Evolutionary conservation across 2,113 vertebrate genomes (phyloP).

Genomic region (Vicugna pacos): DNA sequence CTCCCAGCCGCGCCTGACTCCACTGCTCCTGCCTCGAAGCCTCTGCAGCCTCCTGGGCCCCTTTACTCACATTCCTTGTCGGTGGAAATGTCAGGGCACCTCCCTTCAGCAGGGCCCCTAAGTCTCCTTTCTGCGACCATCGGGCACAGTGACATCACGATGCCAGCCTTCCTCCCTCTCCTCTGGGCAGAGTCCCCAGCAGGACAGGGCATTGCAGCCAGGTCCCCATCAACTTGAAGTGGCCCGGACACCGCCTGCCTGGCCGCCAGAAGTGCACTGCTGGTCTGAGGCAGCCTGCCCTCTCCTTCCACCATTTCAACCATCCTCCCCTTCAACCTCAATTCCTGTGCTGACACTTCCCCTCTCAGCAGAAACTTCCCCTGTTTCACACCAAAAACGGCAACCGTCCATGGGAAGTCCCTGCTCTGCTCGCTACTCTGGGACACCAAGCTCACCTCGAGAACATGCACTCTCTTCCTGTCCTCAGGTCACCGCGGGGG

Average conservation of each 20-base stretch:
- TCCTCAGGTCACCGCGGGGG: not conserved
- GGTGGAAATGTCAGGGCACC: too few species aligned
- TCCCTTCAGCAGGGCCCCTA: fast-evolving
- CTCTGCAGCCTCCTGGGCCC: not conserved
- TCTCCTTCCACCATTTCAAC: not conserved
- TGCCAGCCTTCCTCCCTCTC: not conserved
- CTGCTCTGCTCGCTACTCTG: fast-evolving
- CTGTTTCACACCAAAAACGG: too few species aligned
- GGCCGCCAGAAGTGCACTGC: fast-evolving
- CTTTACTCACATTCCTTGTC: not conserved
- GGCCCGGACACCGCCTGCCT: not conserved
- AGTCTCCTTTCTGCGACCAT: not conserved
- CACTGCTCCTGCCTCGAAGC: not conserved
- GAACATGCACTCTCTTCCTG: too few species aligned
- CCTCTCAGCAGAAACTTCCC: not conserved
- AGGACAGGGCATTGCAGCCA: fast-evolving
- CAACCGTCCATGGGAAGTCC: fast-evolving
- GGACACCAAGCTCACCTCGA: too few species aligned
- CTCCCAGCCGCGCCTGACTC: not conserved
- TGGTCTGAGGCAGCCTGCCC: not conserved
- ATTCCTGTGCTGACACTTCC: not conserved
- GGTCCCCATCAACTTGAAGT: fast-evolving
- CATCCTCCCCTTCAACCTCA: not conserved
- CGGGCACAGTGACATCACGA: not conserved
- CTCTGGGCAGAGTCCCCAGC: not conserved